Conservation (phyloP, 2,113 vertebrate species). For the Phycodurus eques region DNA sequence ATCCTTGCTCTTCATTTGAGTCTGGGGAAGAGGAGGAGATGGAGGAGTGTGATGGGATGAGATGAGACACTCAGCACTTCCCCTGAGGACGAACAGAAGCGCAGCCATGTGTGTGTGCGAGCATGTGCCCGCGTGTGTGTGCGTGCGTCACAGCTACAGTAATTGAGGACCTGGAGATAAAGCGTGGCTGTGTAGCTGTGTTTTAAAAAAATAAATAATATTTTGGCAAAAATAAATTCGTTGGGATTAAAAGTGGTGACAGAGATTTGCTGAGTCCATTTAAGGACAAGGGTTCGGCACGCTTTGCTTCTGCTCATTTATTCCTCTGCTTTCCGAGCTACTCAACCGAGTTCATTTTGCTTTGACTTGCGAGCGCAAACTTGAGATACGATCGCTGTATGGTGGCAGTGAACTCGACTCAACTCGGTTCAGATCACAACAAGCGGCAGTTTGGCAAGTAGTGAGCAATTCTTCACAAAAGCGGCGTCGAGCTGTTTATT, state of each 20-base stretch:
- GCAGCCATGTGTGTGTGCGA: not conserved
- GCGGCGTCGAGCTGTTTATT: no score
- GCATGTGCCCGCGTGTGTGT: not conserved
- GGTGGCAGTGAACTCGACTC: no score
- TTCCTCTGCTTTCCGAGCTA: not conserved
- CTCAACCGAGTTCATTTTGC: not conserved
- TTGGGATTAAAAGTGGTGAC: not conserved
- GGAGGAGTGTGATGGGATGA: slow-evolving; percentile 46
- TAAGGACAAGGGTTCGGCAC: not conserved
- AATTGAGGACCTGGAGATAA: slow-evolving; percentile 4
- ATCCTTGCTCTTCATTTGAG: slow-evolving; percentile 33
- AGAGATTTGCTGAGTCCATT: not conserved
- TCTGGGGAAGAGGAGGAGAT: slow-evolving; percentile 12
- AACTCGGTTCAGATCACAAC: no score
- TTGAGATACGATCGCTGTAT: no score
- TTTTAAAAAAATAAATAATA: not conserved
- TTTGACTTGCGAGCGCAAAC: no score
- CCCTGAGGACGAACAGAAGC: slow-evolving; percentile 43
- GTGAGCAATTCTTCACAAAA: no score
- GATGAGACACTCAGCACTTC: slow-evolving; percentile 48
- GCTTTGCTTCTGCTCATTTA: not conserved
- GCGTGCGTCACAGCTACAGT: not conserved
- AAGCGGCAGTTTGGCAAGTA: no score
- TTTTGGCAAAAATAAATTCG: not conserved
- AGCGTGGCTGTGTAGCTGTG: not conserved